Percentiles rank a stretch among this genome's conserved stretches.
These are phyloP conservation scores for Magallana ariakensis DNA, from an alignment of 1,140 invertebrate genomes.

Conservation along the genomic window DNA sequence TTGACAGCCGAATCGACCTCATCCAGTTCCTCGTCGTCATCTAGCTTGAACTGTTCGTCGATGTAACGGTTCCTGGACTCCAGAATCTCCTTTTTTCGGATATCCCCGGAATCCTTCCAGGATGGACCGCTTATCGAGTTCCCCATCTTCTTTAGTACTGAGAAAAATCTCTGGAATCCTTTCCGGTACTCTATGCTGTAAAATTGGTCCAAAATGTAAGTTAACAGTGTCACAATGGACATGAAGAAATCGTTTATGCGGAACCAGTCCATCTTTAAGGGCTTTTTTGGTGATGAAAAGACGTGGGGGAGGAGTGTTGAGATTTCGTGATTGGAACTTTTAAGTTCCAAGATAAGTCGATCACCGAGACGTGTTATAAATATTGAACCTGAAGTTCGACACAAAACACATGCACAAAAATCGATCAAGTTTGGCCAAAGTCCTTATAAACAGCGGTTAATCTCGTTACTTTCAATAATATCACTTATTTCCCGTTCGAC, in stretches of 20 bases:
- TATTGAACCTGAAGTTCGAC: neutral
- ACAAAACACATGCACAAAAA: neutral
- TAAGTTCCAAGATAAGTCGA: neutral
- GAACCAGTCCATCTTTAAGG: constrained; percentile 8
- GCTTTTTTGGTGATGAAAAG: neutral
- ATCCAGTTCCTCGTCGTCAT: neutral
- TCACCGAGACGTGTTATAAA: neutral
- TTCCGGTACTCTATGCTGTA: constrained; percentile 10
- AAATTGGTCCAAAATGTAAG: constrained; percentile 23
- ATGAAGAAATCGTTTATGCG: neutral
- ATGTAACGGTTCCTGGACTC: neutral
- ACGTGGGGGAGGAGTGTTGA: neutral
- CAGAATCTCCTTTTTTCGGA: neutral
- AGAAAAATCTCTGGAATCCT: neutral
- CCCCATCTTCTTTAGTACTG: neutral
- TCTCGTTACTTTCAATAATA: neutral
- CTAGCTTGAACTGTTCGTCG: neutral
- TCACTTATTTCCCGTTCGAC: no score
- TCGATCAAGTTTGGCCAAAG: neutral
- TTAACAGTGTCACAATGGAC: neutral
- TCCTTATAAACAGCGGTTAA: neutral
- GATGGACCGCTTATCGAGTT: neutral
- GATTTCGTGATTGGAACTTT: neutral
- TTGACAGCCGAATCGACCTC: neutral
- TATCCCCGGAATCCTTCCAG: neutral